Base-by-base conservation (phyloP, 2,888 invertebrate genomes). In the Melitaea athalia region DNA sequence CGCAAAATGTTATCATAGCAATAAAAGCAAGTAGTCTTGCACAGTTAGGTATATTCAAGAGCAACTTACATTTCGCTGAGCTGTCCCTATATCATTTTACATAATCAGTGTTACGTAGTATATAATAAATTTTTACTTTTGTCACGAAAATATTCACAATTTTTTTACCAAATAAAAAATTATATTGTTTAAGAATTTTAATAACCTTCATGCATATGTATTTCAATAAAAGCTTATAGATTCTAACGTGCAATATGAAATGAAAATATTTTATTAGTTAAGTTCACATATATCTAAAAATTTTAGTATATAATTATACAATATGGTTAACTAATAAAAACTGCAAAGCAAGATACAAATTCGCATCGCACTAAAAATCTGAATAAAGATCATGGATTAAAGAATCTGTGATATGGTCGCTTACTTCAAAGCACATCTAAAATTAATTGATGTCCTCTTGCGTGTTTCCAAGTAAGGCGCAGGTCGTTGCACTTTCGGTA, bases 371-470 rank as follows among this genome's bases (percentile, higher is more conserved):
- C 59, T 63, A 49, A 63, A 67, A 59, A 67, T 63, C 63, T 63
- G 59, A 55, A 63, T 57, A 42, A 57, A 33, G 17, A 50, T 14
- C 31, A 33, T 31, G 14, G 24, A 24, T 52, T 52, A 31, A 47
- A 47, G n/a, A 12, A n/a, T 49, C n/a, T n/a, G 4, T 49, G n/a
- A 11, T 0, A 14, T 49, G 7, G 0, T 24, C 31, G 14, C 38
- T 10, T 62, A 59, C 43, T 63, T 63, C 63, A 52, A 50, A 12
- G 12, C n/a, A 60, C 31, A 76, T 82, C 87, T 89, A 85, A 85
- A 82, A 84, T 83, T 87, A 81, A 81, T 84, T 85, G 74, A 85
- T 84, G 83, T 83, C 79, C 75, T 47, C 77, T 74, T 76, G 69
- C 74, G 67, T 73, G 70, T 71, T 73, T 73, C 69, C 67, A 72